Evolutionary conservation across 2,888 invertebrate species (phyloP).

Genomic region (Acleris emargana): DNA sequence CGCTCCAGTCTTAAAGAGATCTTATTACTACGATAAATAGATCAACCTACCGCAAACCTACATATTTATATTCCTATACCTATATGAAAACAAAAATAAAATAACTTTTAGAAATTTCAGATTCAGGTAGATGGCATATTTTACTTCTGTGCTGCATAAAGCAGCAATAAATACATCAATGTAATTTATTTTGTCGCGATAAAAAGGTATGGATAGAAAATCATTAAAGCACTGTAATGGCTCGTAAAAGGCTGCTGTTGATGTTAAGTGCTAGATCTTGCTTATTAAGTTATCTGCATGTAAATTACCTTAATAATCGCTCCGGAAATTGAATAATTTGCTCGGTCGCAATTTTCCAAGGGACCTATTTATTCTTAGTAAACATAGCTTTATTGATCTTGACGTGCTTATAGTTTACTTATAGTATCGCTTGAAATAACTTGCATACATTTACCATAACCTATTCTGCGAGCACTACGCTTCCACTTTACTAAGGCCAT

Average conservation of each 20-base stretch:
- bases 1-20: no score
- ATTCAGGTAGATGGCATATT: not conserved
- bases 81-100: no score
- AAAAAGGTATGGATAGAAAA: slow-evolving; percentile 48
- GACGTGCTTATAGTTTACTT: no score
- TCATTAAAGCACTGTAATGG: slow-evolving; percentile 57
- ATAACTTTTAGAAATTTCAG: no score
- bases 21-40: no score
- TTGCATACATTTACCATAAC: no score
- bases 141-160: slow-evolving; percentile 27
- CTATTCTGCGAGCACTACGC: no score
- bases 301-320: slow-evolving; percentile 55
- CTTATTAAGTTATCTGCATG: slow-evolving; percentile 63
- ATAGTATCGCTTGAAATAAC: no score
- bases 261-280: slow-evolving; percentile 57
- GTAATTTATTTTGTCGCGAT: slow-evolving; percentile 50
- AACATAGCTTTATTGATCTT: no score
- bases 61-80: no score
- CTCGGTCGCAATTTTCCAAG: not conserved
- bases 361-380: not conserved
- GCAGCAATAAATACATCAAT: slow-evolving; percentile 46
- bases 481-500: no score
- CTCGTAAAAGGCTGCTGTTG: slow-evolving; percentile 54
- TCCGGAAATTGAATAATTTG: slow-evolving; percentile 6
- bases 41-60: no score